Base-by-base conservation (phyloP, 2,888 invertebrate genomes). In the Polyommatus iphigenia region DNA sequence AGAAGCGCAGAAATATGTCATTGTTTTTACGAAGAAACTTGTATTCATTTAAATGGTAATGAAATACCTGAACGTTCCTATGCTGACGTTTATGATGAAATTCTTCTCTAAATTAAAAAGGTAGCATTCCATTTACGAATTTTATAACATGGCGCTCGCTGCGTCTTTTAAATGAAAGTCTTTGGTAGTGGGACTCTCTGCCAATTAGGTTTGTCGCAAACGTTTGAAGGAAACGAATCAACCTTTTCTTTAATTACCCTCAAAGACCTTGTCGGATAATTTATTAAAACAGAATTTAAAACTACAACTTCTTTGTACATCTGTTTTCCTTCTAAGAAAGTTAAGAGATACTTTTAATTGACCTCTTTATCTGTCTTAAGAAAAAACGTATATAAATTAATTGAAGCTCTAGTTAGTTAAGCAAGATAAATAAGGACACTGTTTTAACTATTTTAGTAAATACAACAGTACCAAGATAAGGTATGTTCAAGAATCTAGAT, bases 101-200 rank as follows among this genome's bases (percentile, higher is more conserved):
- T 50, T 75, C 50, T 54, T 75, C 29, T 75, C 46, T 29, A 75
- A 75, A 75, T 75, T 75, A 75, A 80, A 81, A 81, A 80, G 79
- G 75, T 76, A 78, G 80, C 79, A 79, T 80, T 79, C 79, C 73
- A 77, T 77, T 76, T 79, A 78, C 77, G 77, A 78, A 78, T 46
- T 75, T 75, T 75, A 24, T 54, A 79, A 79, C 79, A 79, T 77
- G 80, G 71, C 80, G 79, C 78, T 78, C 76, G 78, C 76, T 75
- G 77, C 79, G 81, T 80, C 80, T 80, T 81, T 81, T 54, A 80
- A 80, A 81, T 78, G 67, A 77, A 78, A 79, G 79, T 79, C 80
- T 81, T 80, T 81, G 80, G 79, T 80, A 54, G 24, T 75, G 50
- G 29, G 29, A 75, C 75, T 73, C 46, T 20, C 24, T 41, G 29